Base-by-base conservation (phyloP, 2,888 invertebrate genomes). In the Diogma glabrata region DNA sequence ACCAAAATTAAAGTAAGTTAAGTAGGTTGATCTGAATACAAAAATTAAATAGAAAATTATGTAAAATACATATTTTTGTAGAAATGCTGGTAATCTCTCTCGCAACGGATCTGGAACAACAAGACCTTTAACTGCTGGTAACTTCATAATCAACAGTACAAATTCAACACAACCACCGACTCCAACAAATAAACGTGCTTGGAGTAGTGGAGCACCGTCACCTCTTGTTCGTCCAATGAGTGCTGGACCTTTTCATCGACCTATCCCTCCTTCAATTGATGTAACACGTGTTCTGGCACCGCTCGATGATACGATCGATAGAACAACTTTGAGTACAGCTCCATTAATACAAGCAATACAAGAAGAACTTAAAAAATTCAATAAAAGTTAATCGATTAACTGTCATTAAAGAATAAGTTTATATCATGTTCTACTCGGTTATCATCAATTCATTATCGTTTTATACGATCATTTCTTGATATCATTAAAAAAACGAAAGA, bases 291-390 rank as follows among this genome's bases (percentile, higher is more conserved):
- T 57, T 16, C 43, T 56, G 16, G 57, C 54, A 20, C 52, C 57
- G 14, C 55, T 59, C 23, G 45, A 54, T 16, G 4, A 17, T 14
- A 33, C 16, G 28, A 23, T 72, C 7, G 66, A 66, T 56, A 61
- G 70, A 16, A 57, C 63, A n/a, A 75, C 73, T 48, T 82, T 88
- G 65, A 85, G 89, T 0, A 88, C 89, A 0, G 77, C 87, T 12
- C 88, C 89, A 0, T 74, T 90, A 22, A 89, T 91, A 59, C 81
- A 84, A 43, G 87, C 89, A 56, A 90, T 91, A 62, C 88, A 87
- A 67, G 81, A 78, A 54, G 90, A 91, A 53, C 53, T 70, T 50
- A 64, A 64, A 59, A 67, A 63, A 57, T 69, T 68, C 53, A 67
- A 67, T 53, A 52, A 51, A 12, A 26, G 19, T 28, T 50, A 10